A percentile compares a stretch with the other conserved stretches of the same genome.
Conservation (phyloP, 2,797 vertebrate species). For the Mus caroli region DNA sequence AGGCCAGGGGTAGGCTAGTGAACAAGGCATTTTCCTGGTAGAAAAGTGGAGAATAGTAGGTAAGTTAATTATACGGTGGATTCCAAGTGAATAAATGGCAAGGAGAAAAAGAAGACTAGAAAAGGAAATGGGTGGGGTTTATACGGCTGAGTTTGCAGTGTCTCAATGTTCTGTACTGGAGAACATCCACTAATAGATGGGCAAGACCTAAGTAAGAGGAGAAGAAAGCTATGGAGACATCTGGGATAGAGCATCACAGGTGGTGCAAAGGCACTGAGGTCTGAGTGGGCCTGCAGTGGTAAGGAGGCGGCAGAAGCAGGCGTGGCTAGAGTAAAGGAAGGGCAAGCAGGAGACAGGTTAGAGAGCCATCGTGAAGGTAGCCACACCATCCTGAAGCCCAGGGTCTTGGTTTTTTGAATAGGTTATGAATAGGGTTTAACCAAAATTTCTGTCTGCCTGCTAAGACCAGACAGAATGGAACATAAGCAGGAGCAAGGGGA, state of each 20-base stretch:
- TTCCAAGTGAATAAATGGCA: not conserved
- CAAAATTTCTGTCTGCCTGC: slow-evolving; percentile 5
- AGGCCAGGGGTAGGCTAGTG: not conserved
- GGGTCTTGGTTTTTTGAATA: not conserved
- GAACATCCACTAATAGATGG: not conserved
- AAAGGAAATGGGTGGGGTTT: not conserved
- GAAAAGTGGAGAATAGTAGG: not conserved
- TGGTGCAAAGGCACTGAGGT: not conserved
- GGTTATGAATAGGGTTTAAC: not conserved
- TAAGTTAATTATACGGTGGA: not conserved
- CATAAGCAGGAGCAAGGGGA: not conserved
- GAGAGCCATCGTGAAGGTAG: not conserved
- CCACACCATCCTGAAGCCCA: not conserved
- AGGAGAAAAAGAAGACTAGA: not conserved
- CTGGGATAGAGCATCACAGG: not conserved
- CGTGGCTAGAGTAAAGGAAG: not conserved
- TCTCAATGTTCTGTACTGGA: not conserved
- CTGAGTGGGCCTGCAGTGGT: not conserved
- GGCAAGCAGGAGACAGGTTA: not conserved
- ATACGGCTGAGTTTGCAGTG: not conserved
- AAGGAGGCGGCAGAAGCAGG: not conserved
- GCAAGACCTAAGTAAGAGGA: not conserved
- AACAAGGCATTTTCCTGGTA: not conserved
- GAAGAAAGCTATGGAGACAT: not conserved
- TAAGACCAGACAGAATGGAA: not conserved